Percentiles rank a stretch among this genome's conserved stretches.
Conservation (phyloP, 2,888 invertebrate species). For the Plebejus anna region DNA sequence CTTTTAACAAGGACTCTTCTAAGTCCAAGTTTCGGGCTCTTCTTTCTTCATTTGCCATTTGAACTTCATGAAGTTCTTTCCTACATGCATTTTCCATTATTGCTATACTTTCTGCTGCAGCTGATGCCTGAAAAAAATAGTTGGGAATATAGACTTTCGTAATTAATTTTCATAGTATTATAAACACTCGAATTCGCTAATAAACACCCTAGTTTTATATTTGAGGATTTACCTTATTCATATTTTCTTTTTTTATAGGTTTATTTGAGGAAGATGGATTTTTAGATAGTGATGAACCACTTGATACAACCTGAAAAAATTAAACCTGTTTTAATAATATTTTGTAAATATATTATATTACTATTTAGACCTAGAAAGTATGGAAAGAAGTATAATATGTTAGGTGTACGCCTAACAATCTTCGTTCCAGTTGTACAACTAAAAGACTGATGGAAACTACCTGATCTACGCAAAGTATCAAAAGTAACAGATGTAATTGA, state of each 20-base stretch:
- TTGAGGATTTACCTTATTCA: slow-evolving; percentile 8
- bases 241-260: background rate
- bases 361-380: too few relatives aligned
- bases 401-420: too few relatives aligned
- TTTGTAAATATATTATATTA: too few relatives aligned
- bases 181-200: slow-evolving; percentile 1
- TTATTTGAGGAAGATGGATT: background rate
- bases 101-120: background rate
- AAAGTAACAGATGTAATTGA: too few relatives aligned
- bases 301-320: background rate
- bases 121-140: background rate
- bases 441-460: too few relatives aligned
- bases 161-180: slow-evolving; percentile 1
- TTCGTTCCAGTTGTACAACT: too few relatives aligned
- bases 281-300: background rate
- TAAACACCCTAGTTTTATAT: background rate
- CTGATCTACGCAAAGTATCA: too few relatives aligned
- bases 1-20: background rate
- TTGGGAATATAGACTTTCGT: background rate
- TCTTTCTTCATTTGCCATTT: background rate
- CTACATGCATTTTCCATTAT: background rate
- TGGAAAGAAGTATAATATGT: too few relatives aligned
- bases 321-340: background rate
- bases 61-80: background rate
- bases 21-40: slow-evolving; percentile 1